Base-by-base conservation (phyloP, 2,888 invertebrate genomes). In the Orthosia gracilis region DNA sequence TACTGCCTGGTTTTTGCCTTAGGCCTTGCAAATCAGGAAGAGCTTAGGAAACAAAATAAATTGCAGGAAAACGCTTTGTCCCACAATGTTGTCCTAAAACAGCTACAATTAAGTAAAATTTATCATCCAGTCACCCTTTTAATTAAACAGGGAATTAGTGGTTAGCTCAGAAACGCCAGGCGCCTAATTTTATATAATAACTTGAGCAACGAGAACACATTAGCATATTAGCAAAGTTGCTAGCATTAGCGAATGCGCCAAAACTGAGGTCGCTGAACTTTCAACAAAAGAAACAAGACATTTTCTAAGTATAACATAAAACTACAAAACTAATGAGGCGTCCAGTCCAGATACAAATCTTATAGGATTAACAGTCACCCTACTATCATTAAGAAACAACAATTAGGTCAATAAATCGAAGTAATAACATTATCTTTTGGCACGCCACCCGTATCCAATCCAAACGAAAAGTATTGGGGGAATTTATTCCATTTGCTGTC, bases 361-460 rank as follows among this genome's bases (percentile, higher is more conserved):
- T 72, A 63, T 54, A 61, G 69, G 57, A 83, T 67, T 66, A 81
- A 74, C 73, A 75, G 70, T 78, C 61, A 49, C 65, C 73, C 73
- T n/a, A 9, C 73, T 40, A 73, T 76, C 55, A 62, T 76, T 68
- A 69, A 79, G 73, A 79, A 79, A 78, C 78, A 84, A 80, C 87
- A 85, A 88, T 87, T 88, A 85, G 87, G 78, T 83, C 86, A 83
- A 82, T 88, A 87, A 87, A 87, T 83, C 87, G 80, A 80, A 80
- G 77, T 83, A 87, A 87, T 88, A 84, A 85, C 78, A 85, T 85
- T 88, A 88, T 87, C 87, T 88, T 81, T 88, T 87, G 87, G 88
- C 87, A 85, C 85, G 80, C 79, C 65, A 82, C 78, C 71, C 87
- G 62, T 71, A 72, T 66, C 78, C 76, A 80, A 79, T 80, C 69